Evolutionary conservation across 2,113 vertebrate species (phyloP), one percentile per base, ranked within the genome.

Genomic region (Eretmochelys imbricata): DNA sequence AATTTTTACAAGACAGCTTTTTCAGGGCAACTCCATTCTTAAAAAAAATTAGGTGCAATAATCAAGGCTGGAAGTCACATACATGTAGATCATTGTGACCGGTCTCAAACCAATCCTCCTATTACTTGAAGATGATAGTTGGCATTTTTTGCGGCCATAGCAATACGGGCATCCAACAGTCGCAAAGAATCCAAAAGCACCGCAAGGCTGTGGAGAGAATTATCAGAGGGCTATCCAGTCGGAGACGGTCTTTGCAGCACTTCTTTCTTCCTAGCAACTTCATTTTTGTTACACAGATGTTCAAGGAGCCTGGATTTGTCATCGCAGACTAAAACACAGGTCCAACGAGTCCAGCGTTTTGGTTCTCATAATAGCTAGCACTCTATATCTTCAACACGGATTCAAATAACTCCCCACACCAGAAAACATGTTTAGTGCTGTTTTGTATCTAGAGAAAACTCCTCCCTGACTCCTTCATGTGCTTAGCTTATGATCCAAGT

Each of bases 401-500:
- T 51, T 54, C 31, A 11, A 35, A 80, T 46, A 80, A 57, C 55
- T 27, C 25, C 55, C 55, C 4, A 27, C 10, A 11, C 24, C 55
- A 25, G 11, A 11, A 11, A 57, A 57, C 55, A 57, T 5, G 10
- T 27, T 25, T 57, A 27, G 62, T 42, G 72, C 22, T 46, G 42
- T 27, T 11, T 46, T 25, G 38, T 49, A 87, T 35, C 42, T 8
- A 25, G 46, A 92, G 87, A 72, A 87, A 95, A 27, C 5, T 80
- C 81, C 81, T 89, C 75, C 75, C 84, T 82, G 88, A 93, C 88
- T 84, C 38, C 78, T 42, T 35, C 1, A 94, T 80, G 87, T 90
- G 96, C 96, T 95, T 94, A 95, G 88, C 96, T 89, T 46, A 51
- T 17, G 59, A 89, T 42, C 75, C 72, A 72, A 95, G 16, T 75